Conservation (phyloP, 2,888 invertebrate genomes). For the Orgyia antiqua region DNA sequence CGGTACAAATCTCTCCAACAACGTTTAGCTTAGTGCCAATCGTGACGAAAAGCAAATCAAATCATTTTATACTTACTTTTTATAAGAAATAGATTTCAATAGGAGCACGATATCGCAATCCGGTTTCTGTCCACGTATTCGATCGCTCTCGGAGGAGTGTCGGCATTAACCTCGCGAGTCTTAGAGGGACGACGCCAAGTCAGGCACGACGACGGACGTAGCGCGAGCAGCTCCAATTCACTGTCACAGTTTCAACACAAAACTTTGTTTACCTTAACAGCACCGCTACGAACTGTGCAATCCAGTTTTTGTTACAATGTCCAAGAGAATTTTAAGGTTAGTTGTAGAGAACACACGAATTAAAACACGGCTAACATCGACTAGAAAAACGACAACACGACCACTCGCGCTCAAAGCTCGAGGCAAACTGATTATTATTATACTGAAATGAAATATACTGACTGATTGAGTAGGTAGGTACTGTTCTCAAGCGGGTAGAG, state of each 20-base stretch:
- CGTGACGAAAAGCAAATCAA: constrained; percentile 33
- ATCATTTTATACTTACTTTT: constrained; percentile 37
- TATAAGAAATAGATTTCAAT: constrained; percentile 39
- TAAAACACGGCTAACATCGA: constrained; percentile 54
- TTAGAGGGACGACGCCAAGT: constrained; percentile 66
- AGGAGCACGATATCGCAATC: constrained; percentile 51
- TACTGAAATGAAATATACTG: constrained; percentile 1
- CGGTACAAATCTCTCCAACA: constrained; percentile 54
- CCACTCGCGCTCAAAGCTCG: constrained; percentile 39
- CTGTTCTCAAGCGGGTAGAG: constrained; percentile 45
- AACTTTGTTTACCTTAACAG: constrained; percentile 34
- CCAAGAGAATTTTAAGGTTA: constrained; percentile 37
- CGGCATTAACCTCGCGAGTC: constrained; percentile 68
- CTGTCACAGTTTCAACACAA: constrained; percentile 57
- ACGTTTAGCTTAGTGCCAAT: constrained; percentile 38
- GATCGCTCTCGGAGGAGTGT: constrained; percentile 55
- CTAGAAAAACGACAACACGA: constrained; percentile 30
- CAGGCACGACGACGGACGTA: constrained; percentile 60
- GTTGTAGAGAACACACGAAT: constrained; percentile 56
- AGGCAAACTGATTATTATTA: constrained; percentile 61
- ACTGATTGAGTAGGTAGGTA: constrained; percentile 22
- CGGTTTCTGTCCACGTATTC: constrained; percentile 67
- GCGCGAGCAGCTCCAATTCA: constrained; percentile 59
- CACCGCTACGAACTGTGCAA: constrained; percentile 29
- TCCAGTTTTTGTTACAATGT: constrained; percentile 36